Base-by-base conservation (phyloP, 1,140 invertebrate species). In the Druon quercuslanigerum region DNA sequence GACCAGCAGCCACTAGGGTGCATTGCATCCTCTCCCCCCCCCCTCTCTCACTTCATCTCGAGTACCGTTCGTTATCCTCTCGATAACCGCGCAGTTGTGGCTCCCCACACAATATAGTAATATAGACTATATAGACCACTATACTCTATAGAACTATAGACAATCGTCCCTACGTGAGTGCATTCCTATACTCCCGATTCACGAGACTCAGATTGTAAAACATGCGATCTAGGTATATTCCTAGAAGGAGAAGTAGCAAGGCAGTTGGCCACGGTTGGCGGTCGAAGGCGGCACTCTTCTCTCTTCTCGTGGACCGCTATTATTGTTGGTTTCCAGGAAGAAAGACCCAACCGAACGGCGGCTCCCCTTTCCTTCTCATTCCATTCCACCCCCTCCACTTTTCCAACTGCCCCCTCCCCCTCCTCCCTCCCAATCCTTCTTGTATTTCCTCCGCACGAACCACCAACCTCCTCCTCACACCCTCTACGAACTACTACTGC, bases 291-390 rank as follows among this genome's bases (percentile, higher is more conserved):
- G 83, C 70, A 56, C 76, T 79, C 56, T 80, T 81, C 77, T 79
- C 85, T 81, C 77, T 79, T 85, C 86, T 88, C 84, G 86, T 81
- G 83, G 86, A 74, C 87, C 83, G 80, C 90, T 85, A 78, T 89
- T 90, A 72, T 87, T 88, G 79, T 85, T 85, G 89, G 88, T 89
- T 89, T 90, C 89, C 81, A 82, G 80, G 80, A 86, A 88, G 79
- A 90, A 83, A 82, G 89, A 87, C 70, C 87, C 87, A 75, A 88
- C 87, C 87, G 89, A 90, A 75, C 76, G 83, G 77, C 76, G 83
- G 77, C 79, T 82, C 74, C 75, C 81, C 72, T 82, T 83, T 82
- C 81, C 78, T 73, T 79, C 74, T 70, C 76, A 73, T 76, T 77
- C 72, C 71, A 77, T 74, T 73, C 50, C 75, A 19, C 74, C 71